Base-by-base conservation (phyloP, 2,888 invertebrate genomes). In the Pimpla rufipes region DNA sequence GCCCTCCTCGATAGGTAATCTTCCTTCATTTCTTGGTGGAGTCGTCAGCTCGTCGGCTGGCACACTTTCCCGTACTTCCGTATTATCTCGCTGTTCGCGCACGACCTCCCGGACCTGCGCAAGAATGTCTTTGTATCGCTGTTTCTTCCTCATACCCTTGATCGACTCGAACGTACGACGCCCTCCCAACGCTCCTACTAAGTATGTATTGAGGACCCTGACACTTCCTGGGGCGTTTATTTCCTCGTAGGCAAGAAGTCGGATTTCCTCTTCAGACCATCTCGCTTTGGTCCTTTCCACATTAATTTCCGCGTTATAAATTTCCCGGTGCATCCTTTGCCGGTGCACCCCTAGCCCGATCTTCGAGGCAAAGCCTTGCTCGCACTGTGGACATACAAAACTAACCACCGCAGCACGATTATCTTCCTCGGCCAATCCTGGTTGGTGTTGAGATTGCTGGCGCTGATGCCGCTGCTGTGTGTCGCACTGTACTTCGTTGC, bases 211-310 rank as follows among this genome's bases (percentile, higher is more conserved):
- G 0, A 76, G 11, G 6, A 6, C 16, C 10, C 1, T 7, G 1
- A 3, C n/a, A n/a, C n/a, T n/a, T n/a, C n/a, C n/a, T 0, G 76
- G 67, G 11, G 76, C 76, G 16, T 45, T 76, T 0, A 29, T 29
- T 16, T 76, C 75, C 11, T 76, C 75, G 66, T 55, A 76, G 1
- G 66, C 75, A 3, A 76, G 35, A 6, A 76, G 29, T 11, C 52
- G n/a, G 0, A 47, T n/a, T 29, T 45, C 50, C 16, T 62, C 62
- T 0, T 10, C 8, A 3, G 62, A 45, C 57, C 62, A 59, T 16
- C 75, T 3, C 1, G 18, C 16, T 11, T 62, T 62, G 0, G 2
- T 8, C 0, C 47, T 11, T 13, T 5, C 2, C 2, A 47, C 21
- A 59, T 62, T 7, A 8, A 75, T 76, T 29, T 35, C 66, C 2